A percentile compares a stretch with the other conserved stretches of the same genome.
Conservation (phyloP, 2,888 invertebrate species). For the Cerastis leucographa region DNA sequence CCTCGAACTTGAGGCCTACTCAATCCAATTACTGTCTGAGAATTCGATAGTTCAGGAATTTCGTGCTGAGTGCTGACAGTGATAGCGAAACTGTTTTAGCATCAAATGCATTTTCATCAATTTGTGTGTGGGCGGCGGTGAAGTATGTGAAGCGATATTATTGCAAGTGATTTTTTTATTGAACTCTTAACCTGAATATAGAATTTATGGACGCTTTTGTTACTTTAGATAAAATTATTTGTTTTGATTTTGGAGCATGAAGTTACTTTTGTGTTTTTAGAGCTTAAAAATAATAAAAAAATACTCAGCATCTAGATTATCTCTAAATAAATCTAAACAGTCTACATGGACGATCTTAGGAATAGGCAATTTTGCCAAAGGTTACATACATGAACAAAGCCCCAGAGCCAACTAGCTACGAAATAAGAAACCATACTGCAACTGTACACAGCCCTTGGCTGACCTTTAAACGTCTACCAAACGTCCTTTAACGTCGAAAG, state of each 20-base stretch:
- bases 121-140: conserved; percentile 56
- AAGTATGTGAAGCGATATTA: conserved; percentile 55
- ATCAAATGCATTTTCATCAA: conserved; percentile 27
- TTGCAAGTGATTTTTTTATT: conserved; percentile 45
- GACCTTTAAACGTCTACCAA: conserved; percentile 43
- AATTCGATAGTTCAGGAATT: conserved; percentile 62
- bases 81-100: conserved; percentile 35
- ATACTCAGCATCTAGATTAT: not conserved
- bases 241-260: not conserved
- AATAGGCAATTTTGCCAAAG: not conserved
- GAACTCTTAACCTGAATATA: conserved; percentile 13
- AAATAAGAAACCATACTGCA: conserved; percentile 8
- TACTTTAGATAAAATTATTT: not conserved
- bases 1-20: conserved; percentile 68
- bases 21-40: conserved; percentile 60
- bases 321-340: not conserved
- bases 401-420: too few relatives aligned
- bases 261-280: not conserved
- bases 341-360: not conserved
- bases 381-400: not conserved
- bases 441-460: conserved; percentile 25
- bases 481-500: conserved; percentile 37
- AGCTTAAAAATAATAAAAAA: not conserved
- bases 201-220: not conserved
- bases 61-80: conserved; percentile 25